These are phyloP conservation scores for Drosophila pseudotalamancana DNA, from an alignment of 2,888 invertebrate genomes.

Conservation along the genomic window DNA sequence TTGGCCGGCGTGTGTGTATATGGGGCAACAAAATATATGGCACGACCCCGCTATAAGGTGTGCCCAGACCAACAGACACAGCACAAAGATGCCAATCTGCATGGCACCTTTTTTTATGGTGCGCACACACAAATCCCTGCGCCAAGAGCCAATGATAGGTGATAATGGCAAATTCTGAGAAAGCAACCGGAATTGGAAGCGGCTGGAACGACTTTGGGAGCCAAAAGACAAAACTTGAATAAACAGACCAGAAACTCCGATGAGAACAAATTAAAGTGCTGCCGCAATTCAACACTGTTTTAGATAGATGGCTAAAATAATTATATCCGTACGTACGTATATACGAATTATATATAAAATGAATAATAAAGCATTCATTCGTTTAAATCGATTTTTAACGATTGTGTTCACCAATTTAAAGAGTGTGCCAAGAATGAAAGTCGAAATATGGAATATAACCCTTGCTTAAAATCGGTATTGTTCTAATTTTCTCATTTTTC, in stretches of 20 bases:
- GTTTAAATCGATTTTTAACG: too few species aligned
- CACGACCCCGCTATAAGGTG: slow-evolving; percentile 24
- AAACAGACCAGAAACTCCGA: slow-evolving; percentile 4
- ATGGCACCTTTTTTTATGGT: slow-evolving; percentile 79
- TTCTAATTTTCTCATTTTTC: too few species aligned
- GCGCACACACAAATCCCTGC: slow-evolving; percentile 68
- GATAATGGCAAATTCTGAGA: slow-evolving; percentile 80
- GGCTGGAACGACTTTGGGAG: background rate
- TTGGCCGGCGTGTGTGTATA: slow-evolving; percentile 29
- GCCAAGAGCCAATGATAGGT: slow-evolving; percentile 80
- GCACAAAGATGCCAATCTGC: slow-evolving; percentile 81
- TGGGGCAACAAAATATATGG: slow-evolving; percentile 56
- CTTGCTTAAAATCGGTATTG: too few species aligned
- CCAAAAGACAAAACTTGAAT: slow-evolving; percentile 32
- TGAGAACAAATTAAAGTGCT: slow-evolving; percentile 29
- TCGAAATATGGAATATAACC: too few species aligned
- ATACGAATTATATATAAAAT: too few species aligned
- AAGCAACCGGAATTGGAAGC: slow-evolving; percentile 18
- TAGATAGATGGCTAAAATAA: background rate
- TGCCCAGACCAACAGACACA: slow-evolving; percentile 17
- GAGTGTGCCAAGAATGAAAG: too few species aligned
- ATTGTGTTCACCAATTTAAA: too few species aligned
- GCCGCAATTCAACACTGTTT: background rate
- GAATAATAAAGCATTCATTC: too few species aligned
- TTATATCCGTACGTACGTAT: too few species aligned